phyloP scores from a whole-genome alignment of 2,797 vertebrate species.

The Enoplosus armatus region DNA sequence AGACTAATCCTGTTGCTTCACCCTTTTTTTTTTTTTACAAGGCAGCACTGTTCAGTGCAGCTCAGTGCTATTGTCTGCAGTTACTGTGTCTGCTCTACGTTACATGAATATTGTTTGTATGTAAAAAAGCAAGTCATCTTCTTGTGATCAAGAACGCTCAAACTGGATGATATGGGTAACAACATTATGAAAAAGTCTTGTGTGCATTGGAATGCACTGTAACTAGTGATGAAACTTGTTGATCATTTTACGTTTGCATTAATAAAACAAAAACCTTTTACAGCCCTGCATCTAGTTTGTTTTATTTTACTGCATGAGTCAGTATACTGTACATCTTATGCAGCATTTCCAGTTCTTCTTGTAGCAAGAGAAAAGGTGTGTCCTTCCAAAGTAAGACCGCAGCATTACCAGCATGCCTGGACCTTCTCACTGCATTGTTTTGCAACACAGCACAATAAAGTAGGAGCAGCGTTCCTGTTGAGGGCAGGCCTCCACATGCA shows the following conservation, averaged over 20 bases:
- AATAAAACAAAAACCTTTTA: slow-evolving; percentile 46
- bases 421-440: slow-evolving; percentile 25
- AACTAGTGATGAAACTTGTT: neutral
- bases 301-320: slow-evolving; percentile 13
- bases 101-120: slow-evolving; percentile 1
- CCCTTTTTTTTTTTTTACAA: neutral
- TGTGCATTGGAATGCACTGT: neutral
- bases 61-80: neutral
- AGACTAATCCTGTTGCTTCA: neutral
- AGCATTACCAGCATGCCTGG: slow-evolving; percentile 47
- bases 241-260: slow-evolving; percentile 1
- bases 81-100: neutral
- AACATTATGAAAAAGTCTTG: neutral
- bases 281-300: neutral
- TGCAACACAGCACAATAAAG: neutral
- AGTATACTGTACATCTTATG: neutral
- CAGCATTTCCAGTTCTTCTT: slow-evolving; percentile 61
- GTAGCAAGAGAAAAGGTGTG: slow-evolving; percentile 61
- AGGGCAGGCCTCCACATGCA: slow-evolving; percentile 55
- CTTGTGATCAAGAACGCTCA: neutral
- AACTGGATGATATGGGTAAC: neutral
- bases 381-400: neutral
- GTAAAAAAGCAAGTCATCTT: neutral
- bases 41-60: neutral
- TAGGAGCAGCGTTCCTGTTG: slow-evolving; percentile 24